A percentile compares a stretch with the other conserved stretches of the same genome.
Conservation (phyloP, 37 sponge, comb jelly and placozoan genomes). For the Diacarnus erythraeanus region DNA sequence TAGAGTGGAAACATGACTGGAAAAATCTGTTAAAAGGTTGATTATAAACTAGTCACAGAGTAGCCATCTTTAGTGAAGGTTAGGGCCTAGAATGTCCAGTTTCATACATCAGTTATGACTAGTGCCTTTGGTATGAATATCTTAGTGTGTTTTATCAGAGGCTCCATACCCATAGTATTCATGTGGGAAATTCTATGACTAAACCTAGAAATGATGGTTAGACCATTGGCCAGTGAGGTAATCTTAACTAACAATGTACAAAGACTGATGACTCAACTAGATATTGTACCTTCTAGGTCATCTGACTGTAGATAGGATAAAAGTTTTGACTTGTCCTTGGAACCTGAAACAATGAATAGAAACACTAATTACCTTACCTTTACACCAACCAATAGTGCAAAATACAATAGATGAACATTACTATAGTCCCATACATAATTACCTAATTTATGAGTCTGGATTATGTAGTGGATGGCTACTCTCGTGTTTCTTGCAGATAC, state of each 20-base stretch:
- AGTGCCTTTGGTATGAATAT: too few relatives aligned
- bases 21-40: slow-evolving; percentile 14
- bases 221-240: not conserved
- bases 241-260: not conserved
- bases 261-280: not conserved
- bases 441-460: slow-evolving; percentile 13
- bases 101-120: too few relatives aligned
- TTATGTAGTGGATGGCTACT: not conserved
- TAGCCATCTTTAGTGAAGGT: too few relatives aligned
- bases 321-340: not conserved
- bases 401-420: too few relatives aligned
- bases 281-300: not conserved
- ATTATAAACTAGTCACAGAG: not conserved
- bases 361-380: not conserved
- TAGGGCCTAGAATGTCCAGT: too few relatives aligned
- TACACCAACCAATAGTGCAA: slow-evolving; percentile 1
- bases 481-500: slow-evolving; percentile 10
- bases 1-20: not conserved
- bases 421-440: too few relatives aligned
- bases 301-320: not conserved
- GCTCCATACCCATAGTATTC: too few relatives aligned
- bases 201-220: too few relatives aligned
- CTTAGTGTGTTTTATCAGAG: too few relatives aligned
- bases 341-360: slow-evolving; percentile 1
- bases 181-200: too few relatives aligned